Base-by-base conservation (phyloP, 2,113 vertebrate genomes). In the Rafetus swinhoei region DNA sequence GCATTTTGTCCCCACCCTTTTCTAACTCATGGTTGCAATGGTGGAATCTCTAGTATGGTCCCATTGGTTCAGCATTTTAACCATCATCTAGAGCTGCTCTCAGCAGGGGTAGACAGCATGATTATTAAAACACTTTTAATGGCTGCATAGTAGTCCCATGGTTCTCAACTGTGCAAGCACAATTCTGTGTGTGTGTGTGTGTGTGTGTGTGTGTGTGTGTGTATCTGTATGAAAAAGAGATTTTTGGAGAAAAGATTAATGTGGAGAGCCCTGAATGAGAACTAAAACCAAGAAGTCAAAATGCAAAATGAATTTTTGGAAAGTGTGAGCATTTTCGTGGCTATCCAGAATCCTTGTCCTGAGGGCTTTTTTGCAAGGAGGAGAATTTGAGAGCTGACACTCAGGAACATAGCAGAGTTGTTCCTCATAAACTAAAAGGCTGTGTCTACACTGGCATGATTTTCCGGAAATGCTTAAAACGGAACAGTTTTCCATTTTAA, bases 111-210 rank as follows among this genome's bases (percentile, higher is more conserved):
- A 62, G 84, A 62, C 81, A 14, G 84, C 56, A 52, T 57, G 39
- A 88, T 90, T 81, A 81, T 92, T 94, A 91, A 93, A 95, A 85
- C 57, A 72, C 69, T 56, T 87, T 72, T 39, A 53, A 82, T 93
- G 88, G 54, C 56, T 0, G 0, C 85, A 86, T 9, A 35, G n/a
- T 35, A 72, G 65, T 35, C 32, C 65, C 25, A 29, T 62, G 25
- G 25, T 62, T 62, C 59, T 62, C 12, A 62, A 25, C 59, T 54
- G 53, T 54, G 53, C 53, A 54, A 54, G 10, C 53, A 54, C 7
- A 54, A 54, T 14, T 54, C 53, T 12, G 55, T 56, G 55, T 56
- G 18, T 19, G 55, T 55, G 55, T 56, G 55, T 56, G 6, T 56
- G 16, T 56, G 55, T 21, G 19, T 56, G 55, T 21, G 6, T 56